phyloP scores from a whole-genome alignment of 1,140 invertebrate genomes.

The Wiebesia pumilae region DNA sequence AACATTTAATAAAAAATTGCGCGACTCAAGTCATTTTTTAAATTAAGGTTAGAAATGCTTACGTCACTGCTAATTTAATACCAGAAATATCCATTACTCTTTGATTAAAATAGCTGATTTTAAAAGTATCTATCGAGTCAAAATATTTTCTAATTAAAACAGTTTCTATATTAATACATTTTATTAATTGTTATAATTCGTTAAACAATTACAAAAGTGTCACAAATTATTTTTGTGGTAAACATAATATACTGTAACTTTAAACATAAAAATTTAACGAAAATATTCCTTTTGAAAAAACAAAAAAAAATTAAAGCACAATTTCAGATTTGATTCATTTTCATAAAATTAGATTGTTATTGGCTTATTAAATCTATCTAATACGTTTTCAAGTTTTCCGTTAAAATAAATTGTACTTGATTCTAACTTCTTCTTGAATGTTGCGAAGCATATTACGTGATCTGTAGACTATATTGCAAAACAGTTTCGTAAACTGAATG shows the following conservation, averaged over 20 bases:
- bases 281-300: too few relatives aligned
- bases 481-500: not conserved
- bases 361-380: too few relatives aligned
- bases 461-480: not conserved
- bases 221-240: too few relatives aligned
- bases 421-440: not conserved
- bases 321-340: too few relatives aligned
- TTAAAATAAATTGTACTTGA: too few relatives aligned
- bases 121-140: not conserved
- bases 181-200: not conserved
- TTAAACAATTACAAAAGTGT: too few relatives aligned
- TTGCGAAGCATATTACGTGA: not conserved
- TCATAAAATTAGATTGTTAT: too few relatives aligned
- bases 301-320: too few relatives aligned
- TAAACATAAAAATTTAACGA: too few relatives aligned
- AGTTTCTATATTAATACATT: not conserved
- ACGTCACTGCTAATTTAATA: conserved; percentile 9
- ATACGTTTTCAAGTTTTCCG: too few relatives aligned
- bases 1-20: not conserved
- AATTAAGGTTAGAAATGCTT: conserved; percentile 19
- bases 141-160: not conserved
- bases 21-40: not conserved
- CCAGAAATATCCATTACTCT: not conserved
- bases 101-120: conserved; percentile 7
- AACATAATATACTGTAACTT: too few relatives aligned